These are phyloP conservation scores for Subanguina moxae DNA, from an alignment of 1,140 invertebrate genomes.

Conservation along the genomic window DNA sequence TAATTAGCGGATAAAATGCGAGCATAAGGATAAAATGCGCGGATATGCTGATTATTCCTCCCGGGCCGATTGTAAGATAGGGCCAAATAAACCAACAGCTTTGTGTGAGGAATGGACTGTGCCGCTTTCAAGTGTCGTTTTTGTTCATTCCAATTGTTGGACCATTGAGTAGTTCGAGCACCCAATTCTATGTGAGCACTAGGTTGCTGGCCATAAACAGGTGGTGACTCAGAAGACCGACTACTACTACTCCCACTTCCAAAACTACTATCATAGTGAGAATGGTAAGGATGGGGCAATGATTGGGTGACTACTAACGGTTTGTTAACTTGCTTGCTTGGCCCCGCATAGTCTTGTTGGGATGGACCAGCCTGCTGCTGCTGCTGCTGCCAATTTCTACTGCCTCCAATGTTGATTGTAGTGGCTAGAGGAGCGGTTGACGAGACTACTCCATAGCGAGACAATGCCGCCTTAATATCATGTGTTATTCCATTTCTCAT, in stretches of 20 bases:
- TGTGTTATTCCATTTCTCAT: not conserved
- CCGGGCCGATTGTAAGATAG: no score
- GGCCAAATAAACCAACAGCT: not conserved
- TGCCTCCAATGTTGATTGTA: conserved; percentile 25
- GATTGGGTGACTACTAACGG: not conserved
- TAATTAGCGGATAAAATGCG: no score
- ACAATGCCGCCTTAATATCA: not conserved
- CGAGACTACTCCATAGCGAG: not conserved
- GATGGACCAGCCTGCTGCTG: conserved; percentile 15
- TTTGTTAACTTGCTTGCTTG: conserved; percentile 28
- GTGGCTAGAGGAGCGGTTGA: conserved; percentile 4
- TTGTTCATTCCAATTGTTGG: not conserved
- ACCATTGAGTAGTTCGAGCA: not conserved
- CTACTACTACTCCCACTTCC: conserved; percentile 22
- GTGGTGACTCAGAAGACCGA: not conserved
- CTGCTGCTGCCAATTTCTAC: not conserved
- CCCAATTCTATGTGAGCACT: not conserved
- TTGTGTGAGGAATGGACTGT: not conserved
- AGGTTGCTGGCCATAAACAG: not conserved
- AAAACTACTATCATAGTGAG: not conserved
- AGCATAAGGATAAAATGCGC: no score
- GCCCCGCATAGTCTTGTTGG: conserved; percentile 33
- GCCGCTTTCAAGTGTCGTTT: not conserved
- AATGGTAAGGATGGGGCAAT: not conserved
- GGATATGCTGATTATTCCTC: no score